Evolutionary conservation across 1,140 invertebrate species (phyloP).

Genomic region (Eciton burchellii): DNA sequence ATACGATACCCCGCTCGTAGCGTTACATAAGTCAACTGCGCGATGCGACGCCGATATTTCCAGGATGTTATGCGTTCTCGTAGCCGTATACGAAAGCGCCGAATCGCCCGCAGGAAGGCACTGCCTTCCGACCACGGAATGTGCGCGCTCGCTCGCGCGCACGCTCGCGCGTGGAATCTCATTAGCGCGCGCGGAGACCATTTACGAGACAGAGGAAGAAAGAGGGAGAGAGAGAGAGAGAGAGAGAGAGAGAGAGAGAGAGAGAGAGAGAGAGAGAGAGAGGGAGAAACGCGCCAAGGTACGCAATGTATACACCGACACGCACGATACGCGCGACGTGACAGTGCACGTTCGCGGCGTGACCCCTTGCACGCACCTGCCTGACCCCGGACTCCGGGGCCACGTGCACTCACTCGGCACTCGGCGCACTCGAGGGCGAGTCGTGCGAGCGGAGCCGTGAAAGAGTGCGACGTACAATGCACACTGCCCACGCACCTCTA

Average conservation of each 20-base stretch:
- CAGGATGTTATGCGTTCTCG: neutral
- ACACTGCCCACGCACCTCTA: conserved; percentile 75
- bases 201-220: conserved; percentile 32
- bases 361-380: conserved; percentile 81
- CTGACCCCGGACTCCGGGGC: conserved; percentile 76
- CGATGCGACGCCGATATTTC: neutral
- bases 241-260: no score
- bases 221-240: conserved; percentile 46
- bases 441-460: neutral
- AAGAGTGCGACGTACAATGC: conserved; percentile 39
- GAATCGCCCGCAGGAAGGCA: conserved; percentile 26
- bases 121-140: conserved; percentile 25
- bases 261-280: conserved; percentile 57
- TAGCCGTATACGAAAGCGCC: conserved; percentile 17
- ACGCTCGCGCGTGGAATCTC: conserved; percentile 66
- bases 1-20: neutral
- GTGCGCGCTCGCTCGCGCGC: conserved; percentile 53
- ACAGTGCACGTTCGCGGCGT: conserved; percentile 74
- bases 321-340: conserved; percentile 67
- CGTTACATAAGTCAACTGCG: conserved; percentile 25
- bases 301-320: conserved; percentile 67
- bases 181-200: conserved; percentile 56
- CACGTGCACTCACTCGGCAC: conserved; percentile 47
- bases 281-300: conserved; percentile 64
- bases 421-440: conserved; percentile 16